Conservation (phyloP, 1,140 invertebrate genomes). For the Penaeus chinensis region DNA sequence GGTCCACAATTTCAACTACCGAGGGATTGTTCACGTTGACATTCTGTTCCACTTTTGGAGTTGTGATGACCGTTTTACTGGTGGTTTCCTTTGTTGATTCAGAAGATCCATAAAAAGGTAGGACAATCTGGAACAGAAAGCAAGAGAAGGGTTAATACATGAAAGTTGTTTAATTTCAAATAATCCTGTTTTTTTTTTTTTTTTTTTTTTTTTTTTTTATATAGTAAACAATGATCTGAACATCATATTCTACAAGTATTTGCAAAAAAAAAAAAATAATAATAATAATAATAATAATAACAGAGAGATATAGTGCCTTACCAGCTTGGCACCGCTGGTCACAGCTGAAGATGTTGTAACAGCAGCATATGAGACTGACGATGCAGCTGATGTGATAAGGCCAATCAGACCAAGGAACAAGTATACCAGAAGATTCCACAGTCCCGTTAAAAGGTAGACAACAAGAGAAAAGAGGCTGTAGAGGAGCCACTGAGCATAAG, state of each 20-base stretch:
- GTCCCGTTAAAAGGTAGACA: constrained; percentile 34
- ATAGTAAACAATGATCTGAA: background rate
- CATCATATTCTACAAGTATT: no score
- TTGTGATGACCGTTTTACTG: background rate
- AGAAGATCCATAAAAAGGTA: constrained; percentile 11
- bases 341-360: constrained; percentile 31
- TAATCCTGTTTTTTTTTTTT: background rate
- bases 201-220: background rate
- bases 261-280: no score
- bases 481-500: constrained; percentile 39
- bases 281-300: no score
- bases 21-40: background rate
- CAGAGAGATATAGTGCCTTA: background rate
- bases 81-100: background rate
- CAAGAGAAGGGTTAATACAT: no score
- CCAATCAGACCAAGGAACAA: constrained; percentile 21
- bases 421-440: constrained; percentile 48
- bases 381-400: constrained; percentile 33
- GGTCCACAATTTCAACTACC: constrained; percentile 35
- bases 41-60: background rate
- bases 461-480: constrained; percentile 10
- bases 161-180: no score
- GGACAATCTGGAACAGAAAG: background rate
- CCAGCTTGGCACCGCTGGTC: constrained; percentile 27
- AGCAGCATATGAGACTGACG: constrained; percentile 28